Evolutionary conservation across 2,888 invertebrate genomes (phyloP).

Genomic region (Ormyrus thymus): DNA sequence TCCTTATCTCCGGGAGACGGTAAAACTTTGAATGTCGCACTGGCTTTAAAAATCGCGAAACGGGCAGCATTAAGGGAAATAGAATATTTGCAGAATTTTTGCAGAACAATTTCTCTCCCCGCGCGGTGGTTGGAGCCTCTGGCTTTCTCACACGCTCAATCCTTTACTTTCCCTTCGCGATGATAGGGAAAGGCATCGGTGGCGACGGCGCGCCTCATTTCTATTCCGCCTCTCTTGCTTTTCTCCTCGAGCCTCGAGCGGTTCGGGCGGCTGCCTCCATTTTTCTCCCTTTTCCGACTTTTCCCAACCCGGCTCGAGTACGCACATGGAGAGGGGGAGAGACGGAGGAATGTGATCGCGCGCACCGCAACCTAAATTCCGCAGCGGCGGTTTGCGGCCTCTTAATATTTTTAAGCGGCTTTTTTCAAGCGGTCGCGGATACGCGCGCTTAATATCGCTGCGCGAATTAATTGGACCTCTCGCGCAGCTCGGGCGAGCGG

Average conservation of each 20-base stretch:
- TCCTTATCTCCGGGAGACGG: too few species aligned
- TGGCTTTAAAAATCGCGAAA: too few species aligned
- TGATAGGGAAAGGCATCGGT: conserved; percentile 23
- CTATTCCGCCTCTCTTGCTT: conserved; percentile 31
- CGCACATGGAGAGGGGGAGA: neutral
- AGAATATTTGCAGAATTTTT: too few species aligned
- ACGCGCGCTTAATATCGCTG: conserved; percentile 24
- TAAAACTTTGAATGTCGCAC: too few species aligned
- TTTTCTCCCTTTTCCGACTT: conserved; percentile 19
- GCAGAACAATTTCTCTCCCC: too few species aligned
- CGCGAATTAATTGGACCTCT: conserved; percentile 32
- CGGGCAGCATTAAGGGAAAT: too few species aligned
- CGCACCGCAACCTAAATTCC: conserved; percentile 59
- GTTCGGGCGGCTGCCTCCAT: neutral
- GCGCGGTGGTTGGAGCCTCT: too few species aligned
- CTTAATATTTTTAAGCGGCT: conserved; percentile 63
- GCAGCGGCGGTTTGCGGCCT: conserved; percentile 55
- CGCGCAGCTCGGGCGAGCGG: neutral
- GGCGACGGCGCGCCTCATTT: conserved; percentile 39
- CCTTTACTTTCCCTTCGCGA: conserved; percentile 25
- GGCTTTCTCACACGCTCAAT: conserved; percentile 2
- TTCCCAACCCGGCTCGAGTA: neutral
- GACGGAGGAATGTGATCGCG: conserved; percentile 56
- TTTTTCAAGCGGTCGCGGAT: neutral
- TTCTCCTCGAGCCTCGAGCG: conserved; percentile 15